Evolutionary conservation across 2,797 vertebrate genomes (phyloP).

Genomic region (Gorsachius magnificus): DNA sequence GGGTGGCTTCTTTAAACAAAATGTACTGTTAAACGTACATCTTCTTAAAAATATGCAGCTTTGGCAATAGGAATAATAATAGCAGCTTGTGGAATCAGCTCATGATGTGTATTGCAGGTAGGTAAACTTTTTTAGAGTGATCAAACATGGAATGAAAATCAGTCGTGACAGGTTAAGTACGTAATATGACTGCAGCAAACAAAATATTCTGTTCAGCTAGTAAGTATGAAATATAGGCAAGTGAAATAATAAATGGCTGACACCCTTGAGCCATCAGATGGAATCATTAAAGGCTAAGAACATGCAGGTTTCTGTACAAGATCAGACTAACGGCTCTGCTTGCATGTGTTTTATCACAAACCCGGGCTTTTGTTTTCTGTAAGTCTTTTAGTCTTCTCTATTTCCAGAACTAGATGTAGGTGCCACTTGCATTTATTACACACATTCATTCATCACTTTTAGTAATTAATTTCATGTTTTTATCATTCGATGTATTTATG

Average conservation of each 20-base stretch:
- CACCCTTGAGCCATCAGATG: neutral
- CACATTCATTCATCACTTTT: neutral
- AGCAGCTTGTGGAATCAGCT: neutral
- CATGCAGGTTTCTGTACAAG: neutral
- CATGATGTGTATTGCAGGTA: neutral
- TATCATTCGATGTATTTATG: neutral
- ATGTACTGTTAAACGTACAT: accelerated
- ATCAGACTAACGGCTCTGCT: neutral
- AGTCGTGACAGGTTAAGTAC: accelerated
- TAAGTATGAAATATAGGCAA: neutral
- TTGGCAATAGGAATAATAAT: neutral
- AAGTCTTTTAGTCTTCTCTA: neutral
- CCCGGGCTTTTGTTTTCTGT: neutral
- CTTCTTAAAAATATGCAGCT: neutral
- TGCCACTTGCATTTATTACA: neutral
- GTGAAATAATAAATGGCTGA: neutral
- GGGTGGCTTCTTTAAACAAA: neutral
- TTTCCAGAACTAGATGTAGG: neutral
- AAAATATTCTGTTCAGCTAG: neutral
- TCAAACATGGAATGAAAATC: neutral
- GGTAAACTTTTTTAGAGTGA: neutral
- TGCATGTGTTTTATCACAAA: neutral
- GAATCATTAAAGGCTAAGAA: neutral
- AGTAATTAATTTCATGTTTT: neutral
- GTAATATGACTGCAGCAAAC: neutral